Evolutionary conservation across 2,797 vertebrate genomes (phyloP), one percentile per base, ranked within the genome.

Genomic region (Spinus olivaceus): DNA sequence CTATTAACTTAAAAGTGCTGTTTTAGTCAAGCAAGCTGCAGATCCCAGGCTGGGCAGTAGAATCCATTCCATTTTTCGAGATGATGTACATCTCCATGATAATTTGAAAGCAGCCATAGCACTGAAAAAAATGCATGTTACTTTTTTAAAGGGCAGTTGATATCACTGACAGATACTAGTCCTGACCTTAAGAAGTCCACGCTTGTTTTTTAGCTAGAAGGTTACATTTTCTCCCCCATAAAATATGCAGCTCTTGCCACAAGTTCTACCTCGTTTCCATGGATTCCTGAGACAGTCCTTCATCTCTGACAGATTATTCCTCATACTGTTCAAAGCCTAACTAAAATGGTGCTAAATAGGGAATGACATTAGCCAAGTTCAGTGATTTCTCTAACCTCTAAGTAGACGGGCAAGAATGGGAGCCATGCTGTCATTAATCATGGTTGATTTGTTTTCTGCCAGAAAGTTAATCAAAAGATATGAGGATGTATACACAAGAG

Each of bases 231-330:
- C 59, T 92, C 35, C 30, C n/a, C 39, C 10, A 10, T 84, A 88
- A 94, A 94, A 92, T 86, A 94, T 33, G 46, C 46, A 14, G 66
- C 83, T 90, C 82, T 81, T 94, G 80, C 73, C 42, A 69, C 2
- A 2, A 81, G 63, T 83, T 81, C 64, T 84, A 70, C 73, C 59
- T 91, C 0, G 35, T 94, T 93, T 97, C 94, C 91, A 95, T 96
- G 95, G 91, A 91, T 95, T 82, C 94, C 88, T 33, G 49, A 93
- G 67, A 46, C 33, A 80, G 88, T 91, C 80, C 71, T 96, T 95
- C 93, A 71, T 94, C 81, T 94, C 67, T 92, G 96, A 93, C 88
- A 92, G 88, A 57, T 82, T 91, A 87, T 92, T 95, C 74, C 86
- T 95, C 64, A 90, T 85, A 39, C 51, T 0, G 1, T 78, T 92